phyloP scores from a whole-genome alignment of 2,113 vertebrate species.

The Alethe diademata region DNA sequence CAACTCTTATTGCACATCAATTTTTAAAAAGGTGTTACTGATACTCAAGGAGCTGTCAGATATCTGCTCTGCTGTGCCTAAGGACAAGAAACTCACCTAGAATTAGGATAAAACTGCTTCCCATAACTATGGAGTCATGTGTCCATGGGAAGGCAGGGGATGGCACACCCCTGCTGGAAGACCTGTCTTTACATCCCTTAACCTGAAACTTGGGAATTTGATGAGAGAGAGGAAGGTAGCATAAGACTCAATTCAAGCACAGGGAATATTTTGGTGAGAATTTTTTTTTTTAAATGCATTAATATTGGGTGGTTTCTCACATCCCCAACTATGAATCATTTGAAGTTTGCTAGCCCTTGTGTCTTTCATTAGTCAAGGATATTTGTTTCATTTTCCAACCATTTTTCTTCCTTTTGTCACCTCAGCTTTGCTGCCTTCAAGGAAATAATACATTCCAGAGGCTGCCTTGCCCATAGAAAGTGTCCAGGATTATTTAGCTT shows the following conservation, averaged over 20 bases:
- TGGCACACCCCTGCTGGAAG: not conserved
- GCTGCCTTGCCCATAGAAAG: not conserved
- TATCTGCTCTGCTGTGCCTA: not conserved
- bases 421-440: not conserved
- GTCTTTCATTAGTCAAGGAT: not conserved
- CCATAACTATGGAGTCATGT: rapidly evolving
- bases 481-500: not conserved
- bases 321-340: not conserved
- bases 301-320: not conserved
- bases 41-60: slow-evolving; percentile 15
- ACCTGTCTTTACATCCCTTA: not conserved
- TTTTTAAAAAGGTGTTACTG: slow-evolving; percentile 39
- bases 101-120: not conserved
- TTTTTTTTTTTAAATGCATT: rapidly evolving
- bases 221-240: not conserved
- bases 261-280: not conserved
- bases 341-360: not conserved
- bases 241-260: not conserved
- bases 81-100: not conserved
- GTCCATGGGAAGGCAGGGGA: not conserved
- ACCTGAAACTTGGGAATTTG: not conserved
- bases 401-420: not conserved
- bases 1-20: not conserved
- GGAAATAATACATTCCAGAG: not conserved
- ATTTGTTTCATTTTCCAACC: not conserved